These are phyloP conservation scores for Pseudococcus viburni DNA, from an alignment of 2,888 invertebrate genomes.

Conservation along the genomic window DNA sequence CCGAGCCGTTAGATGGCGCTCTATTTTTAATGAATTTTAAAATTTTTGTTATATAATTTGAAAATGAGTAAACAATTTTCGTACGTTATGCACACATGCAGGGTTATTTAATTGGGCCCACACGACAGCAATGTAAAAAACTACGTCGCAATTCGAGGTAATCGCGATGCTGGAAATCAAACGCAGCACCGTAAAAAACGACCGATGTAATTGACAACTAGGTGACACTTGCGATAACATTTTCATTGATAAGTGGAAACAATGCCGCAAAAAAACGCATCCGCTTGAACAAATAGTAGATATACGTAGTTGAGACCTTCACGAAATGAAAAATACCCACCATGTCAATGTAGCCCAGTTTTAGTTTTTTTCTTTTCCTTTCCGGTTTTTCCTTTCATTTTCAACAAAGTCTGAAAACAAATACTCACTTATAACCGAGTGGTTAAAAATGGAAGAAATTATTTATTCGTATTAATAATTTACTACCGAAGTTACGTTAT, in stretches of 20 bases:
- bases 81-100: no score
- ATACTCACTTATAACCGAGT: conserved; percentile 7
- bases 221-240: not conserved
- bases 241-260: not conserved
- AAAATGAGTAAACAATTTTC: no score
- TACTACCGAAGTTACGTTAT: not conserved
- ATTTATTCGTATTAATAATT: conserved; percentile 20
- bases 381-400: not conserved
- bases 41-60: no score
- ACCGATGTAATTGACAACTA: not conserved
- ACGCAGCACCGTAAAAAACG: not conserved
- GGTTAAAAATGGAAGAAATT: conserved; percentile 30
- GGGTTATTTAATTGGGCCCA: no score
- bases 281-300: not conserved
- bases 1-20: no score
- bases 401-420: not conserved
- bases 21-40: no score
- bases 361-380: not conserved
- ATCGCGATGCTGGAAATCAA: not conserved
- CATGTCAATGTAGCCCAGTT: not conserved
- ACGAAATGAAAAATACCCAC: not conserved
- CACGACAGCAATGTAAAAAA: not conserved
- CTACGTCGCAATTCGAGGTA: not conserved
- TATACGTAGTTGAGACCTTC: no score
- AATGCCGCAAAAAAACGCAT: not conserved